Evolutionary conservation across 2,113 vertebrate genomes (phyloP).

Genomic region (Cyprinodon tularosa): DNA sequence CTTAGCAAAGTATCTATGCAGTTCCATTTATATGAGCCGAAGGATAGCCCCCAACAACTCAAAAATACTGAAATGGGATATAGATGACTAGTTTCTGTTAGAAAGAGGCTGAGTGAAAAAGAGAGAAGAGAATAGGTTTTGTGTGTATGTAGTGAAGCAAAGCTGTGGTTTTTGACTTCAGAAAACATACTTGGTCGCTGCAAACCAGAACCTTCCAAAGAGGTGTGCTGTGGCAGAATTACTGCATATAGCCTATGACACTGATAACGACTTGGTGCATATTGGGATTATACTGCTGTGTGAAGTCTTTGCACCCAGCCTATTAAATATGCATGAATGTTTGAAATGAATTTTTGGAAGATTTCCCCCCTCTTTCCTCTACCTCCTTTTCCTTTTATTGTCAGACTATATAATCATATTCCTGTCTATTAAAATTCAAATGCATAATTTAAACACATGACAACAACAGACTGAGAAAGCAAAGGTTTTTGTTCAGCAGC

Average conservation of each 20-base stretch:
- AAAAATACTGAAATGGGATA: constrained; percentile 13
- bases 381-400: constrained; percentile 46
- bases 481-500: constrained; percentile 57
- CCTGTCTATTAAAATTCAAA: constrained; percentile 73
- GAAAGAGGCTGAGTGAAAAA: constrained; percentile 33
- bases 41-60: constrained; percentile 34
- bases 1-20: too few relatives aligned
- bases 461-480: constrained; percentile 58
- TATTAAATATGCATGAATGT: constrained; percentile 77
- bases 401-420: constrained; percentile 74
- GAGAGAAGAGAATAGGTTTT: constrained; percentile 1
- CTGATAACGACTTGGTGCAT: constrained; percentile 62
- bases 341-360: constrained; percentile 76
- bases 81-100: constrained; percentile 25
- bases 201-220: constrained; percentile 54
- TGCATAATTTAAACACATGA: constrained; percentile 74
- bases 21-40: neutral
- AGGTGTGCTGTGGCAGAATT: constrained; percentile 53
- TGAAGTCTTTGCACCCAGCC: constrained; percentile 65
- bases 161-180: constrained; percentile 42
- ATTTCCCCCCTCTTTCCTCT: neutral
- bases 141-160: constrained; percentile 3
- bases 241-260: constrained; percentile 61
- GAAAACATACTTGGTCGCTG: constrained; percentile 37
- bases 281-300: constrained; percentile 67